Conservation (phyloP, 2,888 invertebrate species). For the Drosophila austrosaltans region DNA sequence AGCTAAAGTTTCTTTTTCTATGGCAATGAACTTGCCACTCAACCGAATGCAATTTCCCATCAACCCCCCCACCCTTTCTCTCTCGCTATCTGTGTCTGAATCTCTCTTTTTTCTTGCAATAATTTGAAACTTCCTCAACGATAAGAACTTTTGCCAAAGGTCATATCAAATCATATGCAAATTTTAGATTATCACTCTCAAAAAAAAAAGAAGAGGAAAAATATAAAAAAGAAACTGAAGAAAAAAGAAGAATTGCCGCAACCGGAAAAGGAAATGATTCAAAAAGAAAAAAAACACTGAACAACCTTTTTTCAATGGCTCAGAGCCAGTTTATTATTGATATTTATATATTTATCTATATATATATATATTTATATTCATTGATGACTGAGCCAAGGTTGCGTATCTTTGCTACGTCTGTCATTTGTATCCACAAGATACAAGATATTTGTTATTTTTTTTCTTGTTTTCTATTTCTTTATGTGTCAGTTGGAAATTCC, state of each 20-base stretch:
- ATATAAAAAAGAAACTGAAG: constrained; percentile 22
- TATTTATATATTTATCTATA: constrained; percentile 31
- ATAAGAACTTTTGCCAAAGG: constrained; percentile 8
- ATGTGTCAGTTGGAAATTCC: constrained; percentile 16
- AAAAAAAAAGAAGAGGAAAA: constrained; percentile 19
- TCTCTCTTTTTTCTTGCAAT: constrained; percentile 13
- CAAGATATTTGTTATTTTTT: constrained; percentile 34
- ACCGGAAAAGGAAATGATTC: constrained; percentile 77
- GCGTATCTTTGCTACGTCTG: constrained; percentile 8
- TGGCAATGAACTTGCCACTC: constrained; percentile 3
- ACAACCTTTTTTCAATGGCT: constrained; percentile 9
- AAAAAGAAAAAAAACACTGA: not conserved
- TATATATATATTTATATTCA: constrained; percentile 17
- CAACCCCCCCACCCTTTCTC: not conserved
- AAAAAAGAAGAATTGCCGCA: constrained; percentile 41
- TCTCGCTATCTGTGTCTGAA: not conserved
- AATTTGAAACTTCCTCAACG: constrained; percentile 19
- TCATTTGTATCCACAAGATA: constrained; percentile 32
- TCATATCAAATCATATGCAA: constrained; percentile 1
- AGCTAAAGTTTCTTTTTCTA: constrained; percentile 13
- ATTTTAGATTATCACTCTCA: not conserved
- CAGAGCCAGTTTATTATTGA: constrained; percentile 28
- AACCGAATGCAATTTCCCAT: not conserved
- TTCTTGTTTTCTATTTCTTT: constrained; percentile 4
- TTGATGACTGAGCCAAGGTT: constrained; percentile 52